Percentiles rank a stretch among this genome's conserved stretches.
Evolutionary conservation across 2,797 vertebrate genomes (phyloP).

Genomic region (Picus viridis): DNA sequence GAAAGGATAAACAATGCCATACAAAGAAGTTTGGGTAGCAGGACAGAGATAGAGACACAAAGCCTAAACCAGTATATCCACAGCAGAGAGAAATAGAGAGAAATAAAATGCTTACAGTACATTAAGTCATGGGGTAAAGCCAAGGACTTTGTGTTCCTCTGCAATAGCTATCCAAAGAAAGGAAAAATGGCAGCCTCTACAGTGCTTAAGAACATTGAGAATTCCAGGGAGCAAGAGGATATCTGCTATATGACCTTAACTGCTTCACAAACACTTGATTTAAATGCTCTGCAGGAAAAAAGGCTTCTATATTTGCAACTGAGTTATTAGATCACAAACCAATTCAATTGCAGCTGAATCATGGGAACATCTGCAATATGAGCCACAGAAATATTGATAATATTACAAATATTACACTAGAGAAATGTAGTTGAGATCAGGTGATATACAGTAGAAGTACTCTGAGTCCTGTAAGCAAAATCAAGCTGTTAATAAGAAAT

Average conservation of each 20-base stretch:
- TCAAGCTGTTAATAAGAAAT: constrained; percentile 47
- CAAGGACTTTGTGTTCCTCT: neutral
- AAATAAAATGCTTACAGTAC: neutral
- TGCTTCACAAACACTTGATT: constrained; percentile 24
- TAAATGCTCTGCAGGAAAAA: constrained; percentile 6
- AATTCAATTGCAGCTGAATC: constrained; percentile 54
- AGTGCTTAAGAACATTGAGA: neutral
- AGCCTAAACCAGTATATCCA: neutral
- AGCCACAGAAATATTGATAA: constrained; percentile 44
- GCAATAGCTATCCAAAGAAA: neutral
- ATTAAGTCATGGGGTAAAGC: neutral
- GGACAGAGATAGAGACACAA: neutral
- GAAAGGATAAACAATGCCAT: neutral
- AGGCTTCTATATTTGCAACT: constrained; percentile 3
- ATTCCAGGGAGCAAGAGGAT: neutral
- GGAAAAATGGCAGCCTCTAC: neutral
- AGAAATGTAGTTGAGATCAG: constrained; percentile 16
- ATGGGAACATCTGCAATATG: constrained; percentile 44
- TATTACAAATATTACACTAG: constrained; percentile 53
- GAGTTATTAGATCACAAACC: constrained; percentile 29
- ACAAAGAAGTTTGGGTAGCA: neutral
- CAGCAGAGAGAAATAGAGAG: neutral
- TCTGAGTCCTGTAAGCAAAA: constrained; percentile 41
- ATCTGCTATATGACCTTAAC: neutral
- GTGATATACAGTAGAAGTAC: neutral